phyloP scores from a whole-genome alignment of 2,888 invertebrate species.

The Mesorhabditis sp. region DNA sequence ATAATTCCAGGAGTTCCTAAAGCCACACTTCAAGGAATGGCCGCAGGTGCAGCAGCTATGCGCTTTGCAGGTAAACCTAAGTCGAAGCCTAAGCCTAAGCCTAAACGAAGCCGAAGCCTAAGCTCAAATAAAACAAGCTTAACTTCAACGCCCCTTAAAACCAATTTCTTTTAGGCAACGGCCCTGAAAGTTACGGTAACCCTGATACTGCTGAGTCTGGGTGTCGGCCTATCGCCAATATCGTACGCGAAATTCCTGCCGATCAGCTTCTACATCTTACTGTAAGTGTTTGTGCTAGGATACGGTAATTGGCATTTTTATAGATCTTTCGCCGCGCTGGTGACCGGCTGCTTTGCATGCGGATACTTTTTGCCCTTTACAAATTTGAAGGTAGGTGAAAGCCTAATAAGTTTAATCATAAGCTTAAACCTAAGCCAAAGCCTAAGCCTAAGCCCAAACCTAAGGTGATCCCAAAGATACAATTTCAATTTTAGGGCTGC shows the following conservation, averaged over 20 bases:
- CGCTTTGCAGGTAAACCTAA: background rate
- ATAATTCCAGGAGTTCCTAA: background rate
- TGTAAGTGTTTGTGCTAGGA: background rate
- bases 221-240: background rate
- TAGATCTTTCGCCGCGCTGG: slow-evolving; percentile 29
- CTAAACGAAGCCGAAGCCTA: too few relatives aligned
- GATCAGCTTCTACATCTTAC: background rate
- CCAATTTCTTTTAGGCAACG: slow-evolving; percentile 1
- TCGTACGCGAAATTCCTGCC: background rate
- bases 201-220: background rate
- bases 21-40: background rate
- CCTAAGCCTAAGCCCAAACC: background rate
- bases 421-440: too few relatives aligned
- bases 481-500: background rate
- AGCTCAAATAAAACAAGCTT: too few relatives aligned
- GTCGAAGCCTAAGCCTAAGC: too few relatives aligned
- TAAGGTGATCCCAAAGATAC: background rate
- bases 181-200: background rate
- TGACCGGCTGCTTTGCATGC: slow-evolving; percentile 28
- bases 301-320: slow-evolving; percentile 8
- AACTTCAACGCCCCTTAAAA: background rate
- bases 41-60: background rate
- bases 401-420: too few relatives aligned
- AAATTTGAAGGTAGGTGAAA: slow-evolving; percentile 30
- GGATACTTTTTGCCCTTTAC: slow-evolving; percentile 40